Conservation (phyloP, 1,140 invertebrate species). For the Tribolium madens region DNA sequence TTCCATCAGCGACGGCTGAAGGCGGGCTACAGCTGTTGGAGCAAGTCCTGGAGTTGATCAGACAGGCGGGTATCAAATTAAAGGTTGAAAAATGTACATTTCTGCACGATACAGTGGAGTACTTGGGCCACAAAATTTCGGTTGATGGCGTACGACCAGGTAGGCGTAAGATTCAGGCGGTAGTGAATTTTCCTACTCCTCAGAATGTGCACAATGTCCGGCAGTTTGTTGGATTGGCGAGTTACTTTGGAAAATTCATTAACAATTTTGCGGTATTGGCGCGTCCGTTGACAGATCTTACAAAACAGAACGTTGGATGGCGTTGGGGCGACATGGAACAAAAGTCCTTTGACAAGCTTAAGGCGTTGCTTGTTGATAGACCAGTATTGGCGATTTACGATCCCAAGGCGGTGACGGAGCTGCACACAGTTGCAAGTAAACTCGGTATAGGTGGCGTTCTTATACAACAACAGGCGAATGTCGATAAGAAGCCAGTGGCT, state of each 20-base stretch:
- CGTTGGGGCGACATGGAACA: neutral
- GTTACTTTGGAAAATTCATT: conserved; percentile 47
- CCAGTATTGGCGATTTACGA: neutral
- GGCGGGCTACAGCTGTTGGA: neutral
- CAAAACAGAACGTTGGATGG: neutral
- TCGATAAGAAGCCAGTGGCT: conserved; percentile 41
- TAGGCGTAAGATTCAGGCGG: neutral
- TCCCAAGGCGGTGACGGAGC: neutral
- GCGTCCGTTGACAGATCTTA: conserved; percentile 9
- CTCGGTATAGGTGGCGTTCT: conserved; percentile 46
- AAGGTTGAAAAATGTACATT: conserved; percentile 29
- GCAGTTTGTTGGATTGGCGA: conserved; percentile 47
- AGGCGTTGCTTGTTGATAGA: conserved; percentile 3
- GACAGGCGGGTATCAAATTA: conserved; percentile 12
- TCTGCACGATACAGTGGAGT: neutral
- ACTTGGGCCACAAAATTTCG: conserved; percentile 13
- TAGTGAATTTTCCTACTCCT: conserved; percentile 13
- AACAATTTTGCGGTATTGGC: conserved; percentile 36
- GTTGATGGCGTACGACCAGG: conserved; percentile 26
- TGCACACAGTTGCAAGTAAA: conserved; percentile 48
- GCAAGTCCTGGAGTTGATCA: neutral
- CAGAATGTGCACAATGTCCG: conserved; percentile 30
- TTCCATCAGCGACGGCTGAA: neutral
- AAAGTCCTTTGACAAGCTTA: conserved; percentile 14
- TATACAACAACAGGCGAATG: conserved; percentile 23